These are phyloP conservation scores for Ornithorhynchus anatinus DNA, from an alignment of 2,113 vertebrate genomes.

Conservation along the genomic window DNA sequence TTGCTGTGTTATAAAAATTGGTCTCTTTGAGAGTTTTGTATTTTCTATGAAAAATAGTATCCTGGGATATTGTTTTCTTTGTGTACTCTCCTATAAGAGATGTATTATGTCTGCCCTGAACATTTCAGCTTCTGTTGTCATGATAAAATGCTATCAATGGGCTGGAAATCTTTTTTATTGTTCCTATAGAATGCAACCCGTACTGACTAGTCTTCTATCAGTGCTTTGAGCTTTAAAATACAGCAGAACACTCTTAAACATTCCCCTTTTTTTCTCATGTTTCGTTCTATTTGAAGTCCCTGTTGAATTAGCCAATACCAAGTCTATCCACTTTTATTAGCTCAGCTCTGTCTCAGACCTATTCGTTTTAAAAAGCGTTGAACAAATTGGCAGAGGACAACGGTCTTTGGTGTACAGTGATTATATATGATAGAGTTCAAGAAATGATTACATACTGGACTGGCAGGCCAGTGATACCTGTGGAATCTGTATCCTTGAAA, in stretches of 20 bases:
- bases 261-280: neutral
- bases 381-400: constrained; percentile 17
- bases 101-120: neutral
- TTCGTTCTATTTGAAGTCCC: neutral
- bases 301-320: constrained; percentile 44
- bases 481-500: too few relatives aligned
- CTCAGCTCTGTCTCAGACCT: constrained; percentile 20
- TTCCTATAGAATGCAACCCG: constrained; percentile 4
- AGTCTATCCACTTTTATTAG: constrained; percentile 35
- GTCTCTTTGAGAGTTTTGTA: too few relatives aligned
- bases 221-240: neutral
- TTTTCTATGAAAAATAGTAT: neutral
- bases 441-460: too few relatives aligned
- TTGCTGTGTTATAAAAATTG: too few relatives aligned
- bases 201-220: constrained; percentile 6
- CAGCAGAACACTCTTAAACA: constrained; percentile 13
- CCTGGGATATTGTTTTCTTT: constrained; percentile 18
- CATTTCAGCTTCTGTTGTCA: constrained; percentile 52
- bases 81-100: neutral
- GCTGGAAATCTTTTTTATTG: constrained; percentile 8
- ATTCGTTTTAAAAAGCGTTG: neutral
- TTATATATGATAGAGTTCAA: too few relatives aligned
- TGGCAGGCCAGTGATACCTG: too few relatives aligned
- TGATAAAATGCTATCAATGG: constrained; percentile 29
- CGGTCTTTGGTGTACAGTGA: too few relatives aligned